Evolutionary conservation across 2,888 invertebrate species (phyloP).

Genomic region (Latrodectus hesperus): DNA sequence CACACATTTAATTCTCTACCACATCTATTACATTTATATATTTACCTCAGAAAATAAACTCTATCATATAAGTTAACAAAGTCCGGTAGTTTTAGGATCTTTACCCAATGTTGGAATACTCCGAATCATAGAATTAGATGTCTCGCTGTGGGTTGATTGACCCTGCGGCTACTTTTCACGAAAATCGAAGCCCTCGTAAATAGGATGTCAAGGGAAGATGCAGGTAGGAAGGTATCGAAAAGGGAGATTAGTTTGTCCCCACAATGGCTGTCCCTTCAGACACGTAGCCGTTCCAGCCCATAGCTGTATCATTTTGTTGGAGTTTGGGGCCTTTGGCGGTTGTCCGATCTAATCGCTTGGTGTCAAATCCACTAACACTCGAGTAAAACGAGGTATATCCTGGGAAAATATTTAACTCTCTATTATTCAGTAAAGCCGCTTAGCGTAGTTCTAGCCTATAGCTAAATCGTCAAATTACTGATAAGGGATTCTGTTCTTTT

Average conservation of each 20-base stretch:
- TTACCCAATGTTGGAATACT: too few species aligned
- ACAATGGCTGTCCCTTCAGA: constrained; percentile 35
- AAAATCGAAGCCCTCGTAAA: constrained; percentile 51
- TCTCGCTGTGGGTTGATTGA: constrained; percentile 23
- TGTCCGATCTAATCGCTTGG: constrained; percentile 39
- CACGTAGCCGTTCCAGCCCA: constrained; percentile 36
- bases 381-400: neutral
- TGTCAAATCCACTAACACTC: constrained; percentile 41
- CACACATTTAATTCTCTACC: too few species aligned
- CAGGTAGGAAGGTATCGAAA: constrained; percentile 24
- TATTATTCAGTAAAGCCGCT: neutral
- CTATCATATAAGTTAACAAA: too few species aligned
- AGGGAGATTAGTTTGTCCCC: constrained; percentile 47
- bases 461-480: neutral
- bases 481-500: neutral
- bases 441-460: neutral
- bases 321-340: constrained; percentile 27
- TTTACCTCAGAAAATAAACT: too few species aligned
- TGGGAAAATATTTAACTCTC: neutral
- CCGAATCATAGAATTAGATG: constrained; percentile 23
- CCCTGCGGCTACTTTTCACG: constrained; percentile 27
- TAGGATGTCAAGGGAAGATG: constrained; percentile 43
- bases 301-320: constrained; percentile 40
- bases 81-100: too few species aligned
- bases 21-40: too few species aligned